A percentile compares a stretch with the other conserved stretches of the same genome.
phyloP scores from a whole-genome alignment of 2,888 invertebrate species.

The Mimachlamys varia region DNA sequence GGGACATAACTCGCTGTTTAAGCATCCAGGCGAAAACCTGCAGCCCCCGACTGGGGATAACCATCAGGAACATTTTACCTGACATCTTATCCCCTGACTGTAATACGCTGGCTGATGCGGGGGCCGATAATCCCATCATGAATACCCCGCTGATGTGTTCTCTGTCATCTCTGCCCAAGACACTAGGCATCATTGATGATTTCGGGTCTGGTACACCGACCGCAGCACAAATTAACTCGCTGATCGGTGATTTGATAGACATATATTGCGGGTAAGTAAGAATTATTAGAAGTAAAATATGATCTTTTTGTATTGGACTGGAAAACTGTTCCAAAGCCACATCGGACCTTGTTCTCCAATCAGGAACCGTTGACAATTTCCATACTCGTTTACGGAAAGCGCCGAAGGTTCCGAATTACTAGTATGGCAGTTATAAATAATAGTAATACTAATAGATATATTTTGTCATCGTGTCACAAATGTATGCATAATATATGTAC shows the following conservation, averaged over 20 bases:
- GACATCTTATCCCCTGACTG: not conserved
- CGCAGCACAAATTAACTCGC: not conserved
- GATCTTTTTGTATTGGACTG: too few relatives aligned
- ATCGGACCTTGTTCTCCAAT: too few relatives aligned
- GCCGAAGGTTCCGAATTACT: too few relatives aligned
- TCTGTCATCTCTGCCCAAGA: not conserved
- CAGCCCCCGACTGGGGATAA: not conserved
- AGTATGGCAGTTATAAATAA: too few relatives aligned
- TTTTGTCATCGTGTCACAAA: too few relatives aligned
- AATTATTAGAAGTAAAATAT: not conserved
- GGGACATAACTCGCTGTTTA: not conserved
- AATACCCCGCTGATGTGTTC: not conserved
- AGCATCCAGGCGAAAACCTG: not conserved
- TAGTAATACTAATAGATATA: too few relatives aligned
- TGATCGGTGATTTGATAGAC: not conserved
- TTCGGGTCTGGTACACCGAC: not conserved
- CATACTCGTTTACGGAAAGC: too few relatives aligned
- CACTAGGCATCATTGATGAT: not conserved
- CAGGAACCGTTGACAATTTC: too few relatives aligned
- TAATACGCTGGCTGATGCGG: not conserved
- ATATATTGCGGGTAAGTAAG: constrained; percentile 24
- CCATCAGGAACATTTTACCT: not conserved
- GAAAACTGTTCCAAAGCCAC: too few relatives aligned
- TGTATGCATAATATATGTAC: too few relatives aligned
- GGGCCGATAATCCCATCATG: not conserved